A percentile compares a stretch with the other conserved stretches of the same genome.
These are phyloP conservation scores for Diadegma fenestrale DNA, from an alignment of 2,888 invertebrate species.

Conservation along the genomic window DNA sequence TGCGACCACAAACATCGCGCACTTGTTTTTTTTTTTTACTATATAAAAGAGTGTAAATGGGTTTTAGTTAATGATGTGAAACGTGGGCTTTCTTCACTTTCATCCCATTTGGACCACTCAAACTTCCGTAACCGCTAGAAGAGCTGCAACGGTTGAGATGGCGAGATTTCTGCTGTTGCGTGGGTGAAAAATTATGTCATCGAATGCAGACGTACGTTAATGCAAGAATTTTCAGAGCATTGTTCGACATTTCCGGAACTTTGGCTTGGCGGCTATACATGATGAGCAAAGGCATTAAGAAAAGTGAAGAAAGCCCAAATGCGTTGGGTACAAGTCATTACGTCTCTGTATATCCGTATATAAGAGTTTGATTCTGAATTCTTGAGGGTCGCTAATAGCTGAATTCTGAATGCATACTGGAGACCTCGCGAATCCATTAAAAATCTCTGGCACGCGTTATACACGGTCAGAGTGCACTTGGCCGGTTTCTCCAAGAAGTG, in stretches of 20 bases:
- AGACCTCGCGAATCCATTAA: slow-evolving; percentile 70
- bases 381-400: slow-evolving; percentile 60
- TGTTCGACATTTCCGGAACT: slow-evolving; percentile 13
- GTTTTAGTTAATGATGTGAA: not conserved
- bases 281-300: slow-evolving; percentile 23
- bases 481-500: slow-evolving; percentile 55
- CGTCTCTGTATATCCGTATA: not conserved
- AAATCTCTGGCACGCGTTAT: slow-evolving; percentile 64
- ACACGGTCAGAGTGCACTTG: slow-evolving; percentile 69
- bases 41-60: not conserved
- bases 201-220: slow-evolving; percentile 1
- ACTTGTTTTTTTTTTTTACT: not conserved
- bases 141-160: not conserved
- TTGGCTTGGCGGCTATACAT: not conserved
- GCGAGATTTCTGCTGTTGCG: not conserved
- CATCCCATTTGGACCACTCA: not conserved
- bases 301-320: slow-evolving; percentile 13
- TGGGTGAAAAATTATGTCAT: slow-evolving; percentile 1
- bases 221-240: slow-evolving; percentile 19
- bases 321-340: slow-evolving; percentile 8
- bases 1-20: not conserved
- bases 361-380: slow-evolving; percentile 52
- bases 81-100: not conserved
- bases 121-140: not conserved
- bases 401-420: slow-evolving; percentile 59